Evolutionary conservation across 1,140 invertebrate genomes (phyloP).

Genomic region (Ditylenchus dipsaci): DNA sequence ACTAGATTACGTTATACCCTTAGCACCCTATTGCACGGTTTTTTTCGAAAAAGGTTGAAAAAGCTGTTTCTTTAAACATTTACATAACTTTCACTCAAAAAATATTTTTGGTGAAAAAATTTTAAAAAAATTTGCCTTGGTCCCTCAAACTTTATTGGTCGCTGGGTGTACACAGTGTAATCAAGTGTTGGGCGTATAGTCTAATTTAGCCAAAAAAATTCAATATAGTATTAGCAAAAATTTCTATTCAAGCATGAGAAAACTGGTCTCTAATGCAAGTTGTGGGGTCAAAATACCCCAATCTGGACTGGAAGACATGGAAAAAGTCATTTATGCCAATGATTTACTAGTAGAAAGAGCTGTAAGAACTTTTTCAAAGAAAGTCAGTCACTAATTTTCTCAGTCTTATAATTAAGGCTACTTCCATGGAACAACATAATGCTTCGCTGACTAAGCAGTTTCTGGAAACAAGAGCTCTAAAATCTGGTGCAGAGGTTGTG

Average conservation of each 20-base stretch:
- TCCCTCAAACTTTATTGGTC: too few species aligned
- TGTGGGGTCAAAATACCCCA: not conserved
- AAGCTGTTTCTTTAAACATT: too few species aligned
- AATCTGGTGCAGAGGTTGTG: conserved; percentile 18
- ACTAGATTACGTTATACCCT: too few species aligned
- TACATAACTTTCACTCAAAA: too few species aligned
- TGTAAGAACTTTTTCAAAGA: conserved; percentile 9
- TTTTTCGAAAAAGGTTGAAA: too few species aligned
- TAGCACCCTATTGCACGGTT: too few species aligned
- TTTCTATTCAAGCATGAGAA: conserved; percentile 7
- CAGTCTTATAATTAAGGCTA: conserved; percentile 5
- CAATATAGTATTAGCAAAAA: conserved; percentile 7
- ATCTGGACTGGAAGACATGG: conserved; percentile 12
- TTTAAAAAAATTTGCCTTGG: too few species aligned
- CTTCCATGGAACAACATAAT: conserved; percentile 16
- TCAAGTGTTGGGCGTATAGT: too few species aligned
- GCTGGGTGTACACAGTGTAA: too few species aligned
- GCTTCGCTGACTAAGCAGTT: conserved; percentile 5
- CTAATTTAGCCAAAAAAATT: not conserved
- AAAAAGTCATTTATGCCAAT: conserved; percentile 7
- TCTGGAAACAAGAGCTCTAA: not conserved
- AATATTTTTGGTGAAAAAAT: too few species aligned
- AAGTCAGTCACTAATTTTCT: conserved; percentile 5
- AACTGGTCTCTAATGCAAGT: not conserved
- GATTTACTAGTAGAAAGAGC: conserved; percentile 18